Evolutionary conservation across 2,113 vertebrate genomes (phyloP).

Genomic region (Speoplatyrhinus poulsoni): DNA sequence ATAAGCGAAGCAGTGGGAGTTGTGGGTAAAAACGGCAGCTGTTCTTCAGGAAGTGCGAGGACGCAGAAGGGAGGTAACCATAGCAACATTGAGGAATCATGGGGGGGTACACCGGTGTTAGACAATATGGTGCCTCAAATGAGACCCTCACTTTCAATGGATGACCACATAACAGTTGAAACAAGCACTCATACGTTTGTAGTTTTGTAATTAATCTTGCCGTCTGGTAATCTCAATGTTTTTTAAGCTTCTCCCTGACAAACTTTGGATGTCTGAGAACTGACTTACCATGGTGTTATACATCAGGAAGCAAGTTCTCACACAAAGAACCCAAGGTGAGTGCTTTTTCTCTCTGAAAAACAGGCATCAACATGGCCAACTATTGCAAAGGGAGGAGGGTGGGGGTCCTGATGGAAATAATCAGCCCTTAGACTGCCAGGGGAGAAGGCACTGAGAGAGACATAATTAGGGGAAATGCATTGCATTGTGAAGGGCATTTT

Average conservation of each 20-base stretch:
- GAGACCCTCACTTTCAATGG: slow-evolving; percentile 59
- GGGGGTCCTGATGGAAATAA: slow-evolving; percentile 86
- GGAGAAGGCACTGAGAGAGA: slow-evolving; percentile 61
- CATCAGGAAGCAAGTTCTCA: slow-evolving; percentile 74
- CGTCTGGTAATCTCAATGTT: slow-evolving; percentile 24
- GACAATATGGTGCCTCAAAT: slow-evolving; percentile 89
- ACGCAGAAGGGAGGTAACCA: slow-evolving; percentile 78
- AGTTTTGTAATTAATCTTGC: slow-evolving; percentile 28
- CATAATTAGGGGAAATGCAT: slow-evolving; percentile 77
- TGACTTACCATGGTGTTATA: slow-evolving; percentile 62
- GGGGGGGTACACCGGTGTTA: slow-evolving; percentile 76
- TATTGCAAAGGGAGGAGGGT: slow-evolving; percentile 72
- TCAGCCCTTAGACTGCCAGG: slow-evolving; percentile 90
- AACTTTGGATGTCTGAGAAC: slow-evolving; percentile 75
- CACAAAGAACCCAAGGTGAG: slow-evolving; percentile 54
- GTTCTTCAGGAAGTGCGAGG: slow-evolving; percentile 74
- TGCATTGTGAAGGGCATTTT: slow-evolving; percentile 79
- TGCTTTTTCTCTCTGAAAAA: slow-evolving; percentile 66
- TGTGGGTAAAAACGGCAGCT: slow-evolving; percentile 70
- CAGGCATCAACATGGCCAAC: slow-evolving; percentile 98
- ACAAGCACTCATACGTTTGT: slow-evolving; percentile 55
- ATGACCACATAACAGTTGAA: slow-evolving; percentile 39
- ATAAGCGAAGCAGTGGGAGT: slow-evolving; percentile 67
- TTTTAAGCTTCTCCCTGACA: slow-evolving; percentile 13
- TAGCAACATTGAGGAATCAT: slow-evolving; percentile 80